phyloP scores from a whole-genome alignment of 1,140 invertebrate genomes.

The Zaprionus lachaisei region DNA sequence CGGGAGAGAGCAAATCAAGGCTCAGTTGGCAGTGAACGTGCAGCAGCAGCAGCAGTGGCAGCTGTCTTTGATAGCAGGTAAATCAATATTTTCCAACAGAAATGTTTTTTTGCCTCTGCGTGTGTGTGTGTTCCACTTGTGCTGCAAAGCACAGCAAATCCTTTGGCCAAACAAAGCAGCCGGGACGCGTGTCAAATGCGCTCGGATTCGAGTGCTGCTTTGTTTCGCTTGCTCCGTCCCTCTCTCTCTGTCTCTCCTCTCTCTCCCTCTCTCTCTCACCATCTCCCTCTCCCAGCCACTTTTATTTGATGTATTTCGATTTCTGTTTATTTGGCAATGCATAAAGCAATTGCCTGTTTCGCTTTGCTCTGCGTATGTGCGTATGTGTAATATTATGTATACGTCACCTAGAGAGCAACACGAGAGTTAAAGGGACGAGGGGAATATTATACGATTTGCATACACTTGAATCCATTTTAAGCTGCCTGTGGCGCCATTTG shows the following conservation, averaged over 20 bases:
- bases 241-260: no score
- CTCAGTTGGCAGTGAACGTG: constrained; percentile 28
- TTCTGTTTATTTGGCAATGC: constrained; percentile 45
- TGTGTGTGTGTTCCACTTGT: constrained; percentile 1
- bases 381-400: constrained; percentile 26
- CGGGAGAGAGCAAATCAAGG: constrained; percentile 5
- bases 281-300: constrained; percentile 14
- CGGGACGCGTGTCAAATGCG: constrained; percentile 46
- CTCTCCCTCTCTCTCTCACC: neutral
- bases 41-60: constrained; percentile 42
- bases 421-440: neutral
- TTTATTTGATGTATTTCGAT: constrained; percentile 26
- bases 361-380: constrained; percentile 16
- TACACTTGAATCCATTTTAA: constrained; percentile 11
- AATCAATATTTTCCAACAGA: constrained; percentile 79
- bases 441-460: constrained; percentile 16
- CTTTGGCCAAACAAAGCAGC: constrained; percentile 56
- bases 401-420: neutral
- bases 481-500: constrained; percentile 17
- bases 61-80: constrained; percentile 79
- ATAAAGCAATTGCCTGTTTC: constrained; percentile 21
- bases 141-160: constrained; percentile 25
- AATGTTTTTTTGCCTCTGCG: constrained; percentile 42
- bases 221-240: constrained; percentile 23
- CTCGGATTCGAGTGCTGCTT: constrained; percentile 37